These are phyloP conservation scores for Drosophila basisetae DNA, from an alignment of 2,888 invertebrate species.

Conservation along the genomic window DNA sequence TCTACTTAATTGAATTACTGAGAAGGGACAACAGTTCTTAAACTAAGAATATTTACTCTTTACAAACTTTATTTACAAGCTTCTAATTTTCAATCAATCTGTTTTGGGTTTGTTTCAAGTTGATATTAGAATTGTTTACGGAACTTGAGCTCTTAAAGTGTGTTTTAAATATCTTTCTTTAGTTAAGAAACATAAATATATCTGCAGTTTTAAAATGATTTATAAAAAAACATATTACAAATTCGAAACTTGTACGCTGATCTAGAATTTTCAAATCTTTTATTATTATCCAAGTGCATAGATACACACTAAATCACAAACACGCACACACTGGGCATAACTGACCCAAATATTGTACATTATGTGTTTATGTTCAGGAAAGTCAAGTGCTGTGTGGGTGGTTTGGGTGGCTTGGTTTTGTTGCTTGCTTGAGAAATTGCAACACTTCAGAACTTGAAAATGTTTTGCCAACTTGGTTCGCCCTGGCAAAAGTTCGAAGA, in stretches of 20 bases:
- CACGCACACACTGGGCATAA: constrained; percentile 13
- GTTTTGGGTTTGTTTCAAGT: not conserved
- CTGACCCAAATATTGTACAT: constrained; percentile 74
- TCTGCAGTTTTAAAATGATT: not conserved
- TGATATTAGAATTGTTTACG: not conserved
- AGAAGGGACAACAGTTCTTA: not conserved
- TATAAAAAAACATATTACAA: not conserved
- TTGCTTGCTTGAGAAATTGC: constrained; percentile 68
- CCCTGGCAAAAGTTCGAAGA: constrained; percentile 56
- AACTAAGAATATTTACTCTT: not conserved
- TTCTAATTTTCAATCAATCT: not conserved
- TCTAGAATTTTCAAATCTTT: not conserved
- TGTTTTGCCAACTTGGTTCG: constrained; percentile 68
- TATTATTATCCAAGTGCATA: not conserved
- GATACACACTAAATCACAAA: constrained; percentile 12
- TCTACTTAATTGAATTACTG: not conserved
- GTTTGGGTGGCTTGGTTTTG: not conserved
- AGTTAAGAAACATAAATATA: not conserved
- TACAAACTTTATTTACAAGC: not conserved
- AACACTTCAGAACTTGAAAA: constrained; percentile 78
- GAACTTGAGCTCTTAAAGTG: not conserved
- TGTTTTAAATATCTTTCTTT: not conserved
- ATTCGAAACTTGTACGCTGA: no score
- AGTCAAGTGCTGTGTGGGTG: constrained; percentile 5
- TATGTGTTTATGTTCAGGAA: constrained; percentile 59